Evolutionary conservation across 2,797 vertebrate genomes (phyloP).

Genomic region (Lophius americanus): DNA sequence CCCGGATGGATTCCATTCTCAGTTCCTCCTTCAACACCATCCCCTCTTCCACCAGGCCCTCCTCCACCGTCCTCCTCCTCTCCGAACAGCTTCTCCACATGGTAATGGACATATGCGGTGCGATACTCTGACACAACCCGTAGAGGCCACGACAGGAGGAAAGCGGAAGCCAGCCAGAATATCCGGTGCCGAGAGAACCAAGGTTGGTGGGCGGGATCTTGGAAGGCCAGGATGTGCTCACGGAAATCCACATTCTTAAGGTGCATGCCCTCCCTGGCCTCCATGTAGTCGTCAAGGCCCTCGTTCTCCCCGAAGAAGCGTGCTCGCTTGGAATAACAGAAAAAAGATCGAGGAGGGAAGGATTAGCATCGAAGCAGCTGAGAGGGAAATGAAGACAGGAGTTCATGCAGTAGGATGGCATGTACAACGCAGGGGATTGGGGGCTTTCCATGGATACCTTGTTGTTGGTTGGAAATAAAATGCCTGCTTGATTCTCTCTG

Average conservation of each 20-base stretch:
- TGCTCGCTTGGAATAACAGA: slow-evolving; percentile 77
- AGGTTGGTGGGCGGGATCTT: slow-evolving; percentile 85
- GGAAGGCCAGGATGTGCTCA: slow-evolving; percentile 90
- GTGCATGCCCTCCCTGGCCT: slow-evolving; percentile 93
- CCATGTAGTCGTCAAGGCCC: slow-evolving; percentile 93
- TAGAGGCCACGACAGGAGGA: slow-evolving; percentile 89
- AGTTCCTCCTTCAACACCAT: slow-evolving; percentile 62
- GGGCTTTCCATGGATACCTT: too few relatives aligned
- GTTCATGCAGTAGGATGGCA: too few relatives aligned
- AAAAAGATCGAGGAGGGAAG: not conserved
- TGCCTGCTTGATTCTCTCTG: too few relatives aligned
- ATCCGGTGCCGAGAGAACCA: slow-evolving; percentile 88
- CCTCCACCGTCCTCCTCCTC: slow-evolving; percentile 79
- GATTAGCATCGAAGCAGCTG: not conserved
- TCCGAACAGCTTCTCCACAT: slow-evolving; percentile 93
- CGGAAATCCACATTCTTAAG: slow-evolving; percentile 93
- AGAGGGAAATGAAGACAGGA: not conserved
- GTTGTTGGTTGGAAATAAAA: too few relatives aligned
- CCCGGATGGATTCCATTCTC: slow-evolving; percentile 68
- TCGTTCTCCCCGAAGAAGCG: slow-evolving; percentile 92
- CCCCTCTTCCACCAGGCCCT: slow-evolving; percentile 60
- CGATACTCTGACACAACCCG: slow-evolving; percentile 87
- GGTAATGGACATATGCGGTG: slow-evolving; percentile 91
- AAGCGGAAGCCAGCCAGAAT: slow-evolving; percentile 89
- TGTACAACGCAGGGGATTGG: too few relatives aligned